A percentile compares a stretch with the other conserved stretches of the same genome.
These are phyloP conservation scores for Malurus elegans DNA, from an alignment of 2,113 vertebrate species.

Conservation along the genomic window DNA sequence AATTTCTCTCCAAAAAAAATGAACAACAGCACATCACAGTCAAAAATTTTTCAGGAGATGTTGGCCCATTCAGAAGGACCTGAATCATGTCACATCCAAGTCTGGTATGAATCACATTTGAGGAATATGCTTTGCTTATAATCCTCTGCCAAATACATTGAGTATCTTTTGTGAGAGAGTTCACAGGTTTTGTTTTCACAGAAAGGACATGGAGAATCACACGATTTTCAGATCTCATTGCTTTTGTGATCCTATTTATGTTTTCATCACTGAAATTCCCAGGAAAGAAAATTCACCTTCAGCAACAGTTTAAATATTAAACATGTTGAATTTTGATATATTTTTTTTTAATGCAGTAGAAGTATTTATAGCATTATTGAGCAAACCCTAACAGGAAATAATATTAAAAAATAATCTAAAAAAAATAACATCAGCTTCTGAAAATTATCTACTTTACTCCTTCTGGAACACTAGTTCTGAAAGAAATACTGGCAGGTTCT, in stretches of 20 bases:
- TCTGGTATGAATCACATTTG: not conserved
- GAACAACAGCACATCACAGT: not conserved
- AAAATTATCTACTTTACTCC: not conserved
- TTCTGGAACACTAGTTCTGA: not conserved
- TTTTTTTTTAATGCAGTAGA: not conserved
- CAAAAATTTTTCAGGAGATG: slow-evolving; percentile 2
- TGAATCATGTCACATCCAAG: slow-evolving; percentile 20
- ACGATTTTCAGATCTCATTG: not conserved
- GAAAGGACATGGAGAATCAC: not conserved
- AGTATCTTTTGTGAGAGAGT: not conserved
- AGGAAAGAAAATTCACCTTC: not conserved
- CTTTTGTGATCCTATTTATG: not conserved
- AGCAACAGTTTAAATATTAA: not conserved
- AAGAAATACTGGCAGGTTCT: not conserved
- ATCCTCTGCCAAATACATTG: not conserved
- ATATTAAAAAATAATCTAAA: not conserved
- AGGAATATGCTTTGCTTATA: not conserved
- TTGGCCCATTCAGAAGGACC: slow-evolving; percentile 8
- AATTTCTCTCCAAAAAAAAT: slow-evolving; percentile 24
- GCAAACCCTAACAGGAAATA: not conserved
- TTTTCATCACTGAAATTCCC: not conserved
- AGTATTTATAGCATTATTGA: not conserved
- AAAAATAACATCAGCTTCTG: not conserved
- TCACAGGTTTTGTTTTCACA: slow-evolving; percentile 14
- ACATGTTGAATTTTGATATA: fast-evolving